phyloP scores from a whole-genome alignment of 2,888 invertebrate genomes.

The Spisula solida region DNA sequence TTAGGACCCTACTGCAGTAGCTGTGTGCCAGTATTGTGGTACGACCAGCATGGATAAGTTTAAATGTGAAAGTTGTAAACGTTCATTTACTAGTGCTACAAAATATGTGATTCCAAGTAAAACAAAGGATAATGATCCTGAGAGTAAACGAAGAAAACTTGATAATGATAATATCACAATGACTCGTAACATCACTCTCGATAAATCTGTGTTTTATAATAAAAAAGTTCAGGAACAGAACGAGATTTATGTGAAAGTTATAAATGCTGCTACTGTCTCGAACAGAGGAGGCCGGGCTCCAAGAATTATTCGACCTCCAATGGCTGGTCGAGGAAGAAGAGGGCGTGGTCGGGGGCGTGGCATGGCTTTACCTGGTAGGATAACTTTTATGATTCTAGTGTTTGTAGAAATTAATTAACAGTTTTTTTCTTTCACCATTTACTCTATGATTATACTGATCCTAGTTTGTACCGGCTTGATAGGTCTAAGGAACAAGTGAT shows the following conservation, averaged over 20 bases:
- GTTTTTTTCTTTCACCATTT: neutral
- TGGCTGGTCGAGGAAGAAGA: conserved; percentile 57
- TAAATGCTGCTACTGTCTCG: conserved; percentile 40
- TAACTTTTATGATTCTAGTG: neutral
- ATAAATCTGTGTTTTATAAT: conserved; percentile 64
- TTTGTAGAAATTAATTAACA: neutral
- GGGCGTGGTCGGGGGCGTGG: conserved; percentile 68
- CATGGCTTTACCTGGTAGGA: conserved; percentile 58
- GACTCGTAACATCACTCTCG: conserved; percentile 9
- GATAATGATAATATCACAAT: conserved; percentile 22
- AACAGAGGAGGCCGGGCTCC: conserved; percentile 22
- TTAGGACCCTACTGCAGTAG: conserved; percentile 70
- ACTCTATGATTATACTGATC: too few species aligned
- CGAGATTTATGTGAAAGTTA: conserved; percentile 62
- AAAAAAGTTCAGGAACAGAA: conserved; percentile 59
- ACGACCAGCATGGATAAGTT: conserved; percentile 93
- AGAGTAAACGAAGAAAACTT: conserved; percentile 65
- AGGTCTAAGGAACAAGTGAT: too few species aligned
- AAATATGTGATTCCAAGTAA: conserved; percentile 50
- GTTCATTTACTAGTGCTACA: conserved; percentile 77
- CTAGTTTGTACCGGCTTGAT: too few species aligned
- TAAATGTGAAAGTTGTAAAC: conserved; percentile 91
- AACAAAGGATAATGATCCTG: conserved; percentile 45
- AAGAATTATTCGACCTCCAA: conserved; percentile 35
- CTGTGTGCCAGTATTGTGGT: conserved; percentile 93